These are phyloP conservation scores for Eupsittula cactorum DNA, from an alignment of 2,113 vertebrate genomes.

Conservation along the genomic window DNA sequence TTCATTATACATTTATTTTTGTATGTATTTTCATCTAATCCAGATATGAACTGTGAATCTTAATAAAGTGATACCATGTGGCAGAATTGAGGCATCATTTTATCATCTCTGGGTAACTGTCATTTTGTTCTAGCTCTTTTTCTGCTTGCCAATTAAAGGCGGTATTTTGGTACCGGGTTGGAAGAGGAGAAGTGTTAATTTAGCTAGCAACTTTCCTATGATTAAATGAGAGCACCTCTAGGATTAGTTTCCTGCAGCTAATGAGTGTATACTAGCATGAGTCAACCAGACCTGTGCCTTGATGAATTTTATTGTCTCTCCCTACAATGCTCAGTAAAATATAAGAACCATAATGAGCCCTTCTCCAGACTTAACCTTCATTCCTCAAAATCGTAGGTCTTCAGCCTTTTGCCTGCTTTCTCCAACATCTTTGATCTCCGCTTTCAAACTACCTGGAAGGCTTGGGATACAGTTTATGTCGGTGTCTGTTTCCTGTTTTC, in stretches of 20 bases:
- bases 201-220: background rate
- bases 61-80: background rate
- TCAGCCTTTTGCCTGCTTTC: background rate
- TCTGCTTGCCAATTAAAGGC: background rate
- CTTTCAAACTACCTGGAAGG: conserved; percentile 32
- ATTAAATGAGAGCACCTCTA: background rate
- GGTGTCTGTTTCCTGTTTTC: conserved; percentile 45
- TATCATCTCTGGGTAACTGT: background rate
- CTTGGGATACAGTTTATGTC: background rate
- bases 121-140: background rate
- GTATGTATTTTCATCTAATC: background rate
- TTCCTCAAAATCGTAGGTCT: background rate
- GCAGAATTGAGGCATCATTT: background rate
- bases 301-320: background rate
- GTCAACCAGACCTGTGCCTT: background rate
- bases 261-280: background rate
- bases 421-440: background rate
- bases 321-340: background rate
- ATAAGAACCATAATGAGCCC: background rate
- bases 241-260: background rate
- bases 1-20: background rate
- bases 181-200: background rate
- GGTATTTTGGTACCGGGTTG: background rate
- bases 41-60: background rate
- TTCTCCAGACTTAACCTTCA: background rate